These are phyloP conservation scores for Bombycilla garrulus DNA, from an alignment of 2,113 vertebrate genomes.

Conservation along the genomic window DNA sequence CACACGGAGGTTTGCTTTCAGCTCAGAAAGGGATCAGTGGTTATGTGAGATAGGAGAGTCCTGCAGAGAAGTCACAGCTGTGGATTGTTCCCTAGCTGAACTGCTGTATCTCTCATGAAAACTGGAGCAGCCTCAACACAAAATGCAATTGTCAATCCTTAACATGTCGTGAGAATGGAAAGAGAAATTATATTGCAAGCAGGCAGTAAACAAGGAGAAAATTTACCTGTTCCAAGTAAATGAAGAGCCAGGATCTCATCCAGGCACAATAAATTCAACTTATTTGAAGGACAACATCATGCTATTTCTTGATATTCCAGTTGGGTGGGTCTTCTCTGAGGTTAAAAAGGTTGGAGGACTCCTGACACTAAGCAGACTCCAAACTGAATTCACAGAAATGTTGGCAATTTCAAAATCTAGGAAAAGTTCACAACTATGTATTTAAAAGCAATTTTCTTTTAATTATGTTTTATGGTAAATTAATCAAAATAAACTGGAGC, in stretches of 20 bases:
- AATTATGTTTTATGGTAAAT: neutral
- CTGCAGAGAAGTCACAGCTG: neutral
- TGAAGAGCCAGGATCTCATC: neutral
- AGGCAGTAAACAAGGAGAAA: neutral
- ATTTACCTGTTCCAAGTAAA: neutral
- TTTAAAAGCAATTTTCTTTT: neutral
- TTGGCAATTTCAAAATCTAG: neutral
- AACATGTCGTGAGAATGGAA: neutral
- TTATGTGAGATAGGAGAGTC: neutral
- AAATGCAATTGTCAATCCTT: neutral
- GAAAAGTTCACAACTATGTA: neutral
- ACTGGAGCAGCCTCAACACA: neutral
- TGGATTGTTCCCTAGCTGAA: neutral
- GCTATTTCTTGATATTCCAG: neutral
- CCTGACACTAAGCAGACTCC: neutral
- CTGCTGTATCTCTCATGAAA: neutral
- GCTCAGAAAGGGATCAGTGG: conserved; percentile 10
- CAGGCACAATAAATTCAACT: neutral
- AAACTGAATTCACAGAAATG: neutral
- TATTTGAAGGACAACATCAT: neutral
- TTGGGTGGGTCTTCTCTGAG: neutral
- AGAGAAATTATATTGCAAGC: neutral
- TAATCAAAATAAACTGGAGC: neutral
- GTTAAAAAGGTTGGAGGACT: neutral
- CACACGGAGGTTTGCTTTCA: conserved; percentile 42